These are phyloP conservation scores for Heterodera filipjevi DNA, from an alignment of 2,888 invertebrate genomes.

Conservation along the genomic window DNA sequence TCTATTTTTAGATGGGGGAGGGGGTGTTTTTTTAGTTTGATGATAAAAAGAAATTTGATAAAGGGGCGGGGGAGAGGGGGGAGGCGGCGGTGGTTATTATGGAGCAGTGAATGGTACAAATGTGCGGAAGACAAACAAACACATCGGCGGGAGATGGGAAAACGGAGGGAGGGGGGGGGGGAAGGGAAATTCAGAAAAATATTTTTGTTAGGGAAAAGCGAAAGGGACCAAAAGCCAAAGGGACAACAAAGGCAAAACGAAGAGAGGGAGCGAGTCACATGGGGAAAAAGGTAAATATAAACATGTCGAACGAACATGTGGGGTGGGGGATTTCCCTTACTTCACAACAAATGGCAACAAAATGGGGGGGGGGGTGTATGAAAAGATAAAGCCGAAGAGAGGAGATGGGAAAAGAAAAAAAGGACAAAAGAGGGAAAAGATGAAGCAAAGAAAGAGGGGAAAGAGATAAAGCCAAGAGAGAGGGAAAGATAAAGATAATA, in stretches of 20 bases:
- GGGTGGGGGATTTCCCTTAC: not conserved
- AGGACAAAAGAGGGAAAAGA: not conserved
- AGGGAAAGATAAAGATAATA: too few relatives aligned
- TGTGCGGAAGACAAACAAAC: too few relatives aligned
- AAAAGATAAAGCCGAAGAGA: too few relatives aligned
- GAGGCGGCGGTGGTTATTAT: too few relatives aligned
- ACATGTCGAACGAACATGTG: too few relatives aligned
- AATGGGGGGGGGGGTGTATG: not conserved
- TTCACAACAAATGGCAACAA: not conserved
- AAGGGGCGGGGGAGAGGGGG: too few relatives aligned
- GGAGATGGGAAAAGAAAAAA: not conserved
- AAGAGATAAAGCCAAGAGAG: not conserved
- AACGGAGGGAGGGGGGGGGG: not conserved
- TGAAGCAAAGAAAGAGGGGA: not conserved
- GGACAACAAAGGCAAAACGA: not conserved
- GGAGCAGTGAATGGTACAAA: too few relatives aligned
- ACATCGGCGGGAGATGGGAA: not conserved
- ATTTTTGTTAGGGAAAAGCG: not conserved
- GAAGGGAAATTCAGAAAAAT: not conserved
- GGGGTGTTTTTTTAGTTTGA: too few relatives aligned
- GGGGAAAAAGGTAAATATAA: not conserved
- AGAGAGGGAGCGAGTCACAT: not conserved
- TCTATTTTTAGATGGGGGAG: too few relatives aligned
- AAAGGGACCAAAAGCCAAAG: not conserved
- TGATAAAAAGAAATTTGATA: too few relatives aligned